Evolutionary conservation across 2,113 vertebrate species (phyloP), one percentile per base, ranked within the genome.

Genomic region (Spea multiplicata): DNA sequence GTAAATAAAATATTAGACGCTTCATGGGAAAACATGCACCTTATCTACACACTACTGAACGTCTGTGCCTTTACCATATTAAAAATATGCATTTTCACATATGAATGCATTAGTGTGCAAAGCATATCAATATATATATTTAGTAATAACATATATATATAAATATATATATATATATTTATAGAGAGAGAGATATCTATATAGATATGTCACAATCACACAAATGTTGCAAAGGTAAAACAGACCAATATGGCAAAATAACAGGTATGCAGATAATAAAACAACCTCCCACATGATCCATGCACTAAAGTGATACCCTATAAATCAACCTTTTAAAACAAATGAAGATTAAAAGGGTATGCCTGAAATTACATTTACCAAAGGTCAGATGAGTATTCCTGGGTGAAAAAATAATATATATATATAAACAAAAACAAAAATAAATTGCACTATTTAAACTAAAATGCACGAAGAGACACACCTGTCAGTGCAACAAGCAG

Each of bases 401-500:
- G 71, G 44, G 30, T n/a, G 53, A 66, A 17, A 65, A 49, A 64
- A 59, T 71, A 73, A 61, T 72, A n/a, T n/a, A n/a, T n/a, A n/a
- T n/a, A n/a, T n/a, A n/a, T n/a, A n/a, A 73, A 71, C 17, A 71
- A 64, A 73, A 59, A 59, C 8, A 59, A 59, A 80, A 71, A 73
- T 30, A 30, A 30, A 30, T 30, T 30, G 30, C 30, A 30, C 78
- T 74, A 74, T 68, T 61, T 61, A 65, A 66, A 75, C 45, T 53
- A 57, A 45, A 52, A 17, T 44, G 47, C n/a, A 44, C 17, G 8
- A 70, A 50, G 67, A 52, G n/a, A 44, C 17, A 73, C 44, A 67
- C 59, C 55, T 61, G 66, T 79, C 62, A 78, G 57, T 55, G 64
- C 44, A 79, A 73, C 48, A 73, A 79, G 70, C 70, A 57, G 50